A percentile compares a stretch with the other conserved stretches of the same genome.
These are phyloP conservation scores for Cosmia trapezina DNA, from an alignment of 2,888 invertebrate species.

Conservation along the genomic window DNA sequence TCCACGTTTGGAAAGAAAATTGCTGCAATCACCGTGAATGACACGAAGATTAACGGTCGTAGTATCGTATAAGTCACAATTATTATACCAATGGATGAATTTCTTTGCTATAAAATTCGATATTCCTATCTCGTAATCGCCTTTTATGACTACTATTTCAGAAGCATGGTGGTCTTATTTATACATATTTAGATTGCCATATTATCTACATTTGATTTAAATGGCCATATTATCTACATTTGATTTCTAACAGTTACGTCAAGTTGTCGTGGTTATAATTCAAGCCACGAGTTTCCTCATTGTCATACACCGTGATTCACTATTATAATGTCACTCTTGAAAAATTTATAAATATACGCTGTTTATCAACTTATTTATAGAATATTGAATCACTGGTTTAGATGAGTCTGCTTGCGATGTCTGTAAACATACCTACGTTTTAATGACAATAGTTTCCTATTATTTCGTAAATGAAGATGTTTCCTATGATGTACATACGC, in stretches of 20 bases:
- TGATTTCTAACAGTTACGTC: conserved; percentile 50
- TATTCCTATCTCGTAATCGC: conserved; percentile 18
- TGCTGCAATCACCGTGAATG: conserved; percentile 31
- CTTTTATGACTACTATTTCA: conserved; percentile 24
- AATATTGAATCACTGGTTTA: conserved; percentile 55
- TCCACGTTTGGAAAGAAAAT: conserved; percentile 33
- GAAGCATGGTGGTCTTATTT: conserved; percentile 33
- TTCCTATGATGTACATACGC: background rate
- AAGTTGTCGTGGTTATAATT: conserved; percentile 63
- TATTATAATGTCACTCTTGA: conserved; percentile 55
- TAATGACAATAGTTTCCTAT: conserved; percentile 12
- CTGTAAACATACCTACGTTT: conserved; percentile 13
- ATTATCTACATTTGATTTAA: conserved; percentile 46
- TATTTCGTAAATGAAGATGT: conserved; percentile 6
- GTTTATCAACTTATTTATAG: conserved; percentile 59
- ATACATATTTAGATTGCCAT: conserved; percentile 45
- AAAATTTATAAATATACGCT: conserved; percentile 59
- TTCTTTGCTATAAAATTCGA: conserved; percentile 7
- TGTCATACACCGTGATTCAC: conserved; percentile 79
- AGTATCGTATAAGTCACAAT: conserved; percentile 14
- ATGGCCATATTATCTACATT: conserved; percentile 44
- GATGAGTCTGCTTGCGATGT: conserved; percentile 35
- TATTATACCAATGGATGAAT: conserved; percentile 9
- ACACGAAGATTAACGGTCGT: conserved; percentile 15
- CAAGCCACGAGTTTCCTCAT: conserved; percentile 78